Evolutionary conservation across 2,888 invertebrate species (phyloP), one percentile per base, ranked within the genome.

Genomic region (Chrysopilus asiliformis): DNA sequence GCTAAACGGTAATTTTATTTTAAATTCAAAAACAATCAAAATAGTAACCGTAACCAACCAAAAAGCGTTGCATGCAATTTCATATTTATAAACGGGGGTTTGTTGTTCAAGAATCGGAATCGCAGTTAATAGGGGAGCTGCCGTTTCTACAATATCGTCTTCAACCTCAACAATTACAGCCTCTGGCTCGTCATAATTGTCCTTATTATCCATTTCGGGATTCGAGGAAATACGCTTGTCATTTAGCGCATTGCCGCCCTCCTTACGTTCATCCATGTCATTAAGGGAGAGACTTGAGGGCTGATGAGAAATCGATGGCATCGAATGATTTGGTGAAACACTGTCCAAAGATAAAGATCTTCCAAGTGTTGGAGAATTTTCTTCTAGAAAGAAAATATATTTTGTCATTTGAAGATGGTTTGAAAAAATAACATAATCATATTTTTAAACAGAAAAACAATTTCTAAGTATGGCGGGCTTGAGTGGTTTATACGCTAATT

Each of bases 121-220:
- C 4, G 75, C 70, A 1, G 76, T 74, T 32, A 76, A 64, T 36
- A 84, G 60, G 0, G 80, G 78, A 6, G 80, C 77, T 1, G 82
- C 81, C 1, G 82, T 82, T 60, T 83, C 83, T 30, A 80, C 74
- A 36, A 80, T 78, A 37, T 81, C 79, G 47, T 80, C 83, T 56
- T 84, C 84, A 4, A 85, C 76, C 53, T 84, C 84, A 0, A 84
- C 81, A 40, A 84, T 71, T 2, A 84, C 71, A 1, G 84, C 84
- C 47, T 79, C 80, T 0, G 82, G 79, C 27, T 74, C 70, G 34
- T 68, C 59, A 3, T 45, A 39, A 27, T 58, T 54, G 6, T 60
- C 58, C 39, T 46, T 55, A 25, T 55, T 55, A 38, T 59, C 59
- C 9, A 53, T 51, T 34, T 58, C 58, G 8, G 49, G 51, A 35